phyloP scores from a whole-genome alignment of 2,888 invertebrate genomes.

The Kryphioiulus occultus region DNA sequence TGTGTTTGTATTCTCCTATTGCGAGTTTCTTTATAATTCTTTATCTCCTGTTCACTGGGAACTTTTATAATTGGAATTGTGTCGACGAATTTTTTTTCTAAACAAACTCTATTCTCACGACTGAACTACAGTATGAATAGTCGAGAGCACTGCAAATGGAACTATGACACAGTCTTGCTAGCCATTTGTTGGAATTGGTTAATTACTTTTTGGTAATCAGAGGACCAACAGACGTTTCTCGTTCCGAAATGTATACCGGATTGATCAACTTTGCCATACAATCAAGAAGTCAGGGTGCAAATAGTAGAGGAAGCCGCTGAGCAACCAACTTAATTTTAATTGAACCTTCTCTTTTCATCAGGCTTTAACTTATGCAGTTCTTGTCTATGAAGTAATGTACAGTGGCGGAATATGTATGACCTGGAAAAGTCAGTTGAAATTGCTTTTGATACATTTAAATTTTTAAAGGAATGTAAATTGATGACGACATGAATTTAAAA shows the following conservation, averaged over 20 bases:
- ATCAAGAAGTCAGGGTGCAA: background rate
- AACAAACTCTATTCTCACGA: background rate
- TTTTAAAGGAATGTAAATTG: too few relatives aligned
- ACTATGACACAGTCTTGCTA: background rate
- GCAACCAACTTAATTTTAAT: background rate
- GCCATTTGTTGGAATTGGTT: background rate
- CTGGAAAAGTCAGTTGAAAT: background rate
- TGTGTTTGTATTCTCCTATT: background rate
- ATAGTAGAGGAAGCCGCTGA: background rate
- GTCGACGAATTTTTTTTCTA: background rate
- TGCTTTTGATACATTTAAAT: too few relatives aligned
- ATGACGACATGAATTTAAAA: too few relatives aligned
- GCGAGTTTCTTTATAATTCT: background rate
- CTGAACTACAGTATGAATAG: background rate
- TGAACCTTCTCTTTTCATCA: background rate
- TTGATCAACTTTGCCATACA: background rate
- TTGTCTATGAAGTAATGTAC: background rate
- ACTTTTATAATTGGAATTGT: background rate
- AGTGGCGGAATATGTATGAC: too few relatives aligned
- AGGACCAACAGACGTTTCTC: background rate
- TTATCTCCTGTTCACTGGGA: background rate
- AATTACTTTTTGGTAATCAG: background rate
- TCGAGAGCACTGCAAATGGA: background rate
- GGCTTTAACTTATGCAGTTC: background rate
- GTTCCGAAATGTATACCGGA: background rate